Evolutionary conservation across 2,888 invertebrate species (phyloP), one percentile per base, ranked within the genome.

Genomic region (Aromia moschata): DNA sequence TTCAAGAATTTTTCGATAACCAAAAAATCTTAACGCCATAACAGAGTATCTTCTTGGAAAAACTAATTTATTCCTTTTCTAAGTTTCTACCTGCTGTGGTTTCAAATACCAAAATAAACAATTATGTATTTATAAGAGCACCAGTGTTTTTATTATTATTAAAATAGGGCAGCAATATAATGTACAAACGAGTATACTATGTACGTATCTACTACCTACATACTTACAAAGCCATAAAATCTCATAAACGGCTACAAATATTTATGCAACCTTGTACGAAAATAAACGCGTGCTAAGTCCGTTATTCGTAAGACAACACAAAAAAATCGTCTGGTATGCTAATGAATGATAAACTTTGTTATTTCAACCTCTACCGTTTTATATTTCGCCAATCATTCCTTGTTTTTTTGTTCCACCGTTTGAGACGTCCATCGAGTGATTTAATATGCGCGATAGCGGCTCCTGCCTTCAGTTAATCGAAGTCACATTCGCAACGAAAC

Each of bases 231-330:
- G n/a, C 25, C 3, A 25, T 25, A 25, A 25, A 33, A 11, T 11
- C 33, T 10, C 11, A 33, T 33, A 44, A 44, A 44, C 44, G 30
- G 4, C 12, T 18, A 49, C 16, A 49, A 49, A 49, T 49, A 49
- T 38, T 37, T 49, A 25, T 15, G 2, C 20, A 33, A 49, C 49
- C 49, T 49, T 40, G 49, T n/a, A 11, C 14, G 3, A 12, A 38
- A 38, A 49, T 30, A 38, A 20, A 38, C n/a, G 20, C 25, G 25
- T 12, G 9, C 5, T 11, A 20, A 49, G 37, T n/a, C 33, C 12
- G 17, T 49, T 49, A 47, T n/a, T 20, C 18, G 20, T 20, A 3
- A 2, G 5, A 15, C 14, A 37, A 16, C 36, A 49, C 37, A 37
- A 36, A 3, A 17, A 38, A 15, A 33, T 2, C 43, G 49, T 37